Conservation (phyloP, 2,113 vertebrate species). For the Porphyrio hochstetteri region DNA sequence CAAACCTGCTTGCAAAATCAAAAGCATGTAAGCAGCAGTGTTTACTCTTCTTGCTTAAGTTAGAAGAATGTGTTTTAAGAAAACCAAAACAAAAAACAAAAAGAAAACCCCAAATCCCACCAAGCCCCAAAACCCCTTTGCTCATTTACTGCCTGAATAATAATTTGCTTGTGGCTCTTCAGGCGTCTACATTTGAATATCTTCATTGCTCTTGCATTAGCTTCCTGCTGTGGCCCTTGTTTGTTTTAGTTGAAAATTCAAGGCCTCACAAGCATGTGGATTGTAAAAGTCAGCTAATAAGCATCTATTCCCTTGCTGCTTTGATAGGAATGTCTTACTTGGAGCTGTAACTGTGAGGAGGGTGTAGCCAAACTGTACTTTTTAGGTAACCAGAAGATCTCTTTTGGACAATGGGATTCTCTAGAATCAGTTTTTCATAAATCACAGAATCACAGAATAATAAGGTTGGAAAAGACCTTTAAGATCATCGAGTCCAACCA, state of each 20-base stretch:
- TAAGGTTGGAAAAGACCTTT: too few relatives aligned
- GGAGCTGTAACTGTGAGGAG: not conserved
- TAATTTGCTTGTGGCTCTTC: not conserved
- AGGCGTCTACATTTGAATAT: not conserved
- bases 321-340: not conserved
- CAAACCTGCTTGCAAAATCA: not conserved
- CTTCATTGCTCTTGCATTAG: not conserved
- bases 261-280: not conserved
- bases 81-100: not conserved
- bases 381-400: not conserved
- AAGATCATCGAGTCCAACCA: too few relatives aligned
- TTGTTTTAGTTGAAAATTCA: not conserved
- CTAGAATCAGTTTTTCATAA: not conserved
- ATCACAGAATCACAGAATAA: too few relatives aligned
- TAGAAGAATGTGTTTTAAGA: not conserved
- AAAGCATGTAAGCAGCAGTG: not conserved
- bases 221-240: not conserved
- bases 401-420: not conserved
- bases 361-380: not conserved
- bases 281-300: not conserved
- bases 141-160: not conserved
- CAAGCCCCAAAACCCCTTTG: not conserved
- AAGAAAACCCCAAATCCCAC: too few relatives aligned
- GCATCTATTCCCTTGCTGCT: not conserved
- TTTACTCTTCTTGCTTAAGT: not conserved